These are phyloP conservation scores for Machimus atricapillus DNA, from an alignment of 2,888 invertebrate species.

Conservation along the genomic window DNA sequence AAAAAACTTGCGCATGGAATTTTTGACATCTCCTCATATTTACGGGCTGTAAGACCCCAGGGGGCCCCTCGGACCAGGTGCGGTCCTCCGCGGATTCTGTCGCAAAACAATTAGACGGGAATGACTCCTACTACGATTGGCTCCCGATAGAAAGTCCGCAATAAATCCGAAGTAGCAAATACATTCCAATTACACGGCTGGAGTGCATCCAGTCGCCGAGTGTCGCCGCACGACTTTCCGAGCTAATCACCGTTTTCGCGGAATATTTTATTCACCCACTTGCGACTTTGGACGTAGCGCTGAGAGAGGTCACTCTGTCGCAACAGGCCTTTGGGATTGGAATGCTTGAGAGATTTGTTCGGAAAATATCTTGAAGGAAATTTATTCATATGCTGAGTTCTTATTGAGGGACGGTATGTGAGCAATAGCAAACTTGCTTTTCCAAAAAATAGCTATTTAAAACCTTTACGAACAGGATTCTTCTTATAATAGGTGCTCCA, in stretches of 20 bases:
- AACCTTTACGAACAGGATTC: too few relatives aligned
- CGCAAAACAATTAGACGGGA: conserved; percentile 6
- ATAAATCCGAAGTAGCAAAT: not conserved
- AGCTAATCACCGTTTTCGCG: conserved; percentile 11
- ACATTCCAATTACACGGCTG: not conserved
- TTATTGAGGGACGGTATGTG: too few relatives aligned
- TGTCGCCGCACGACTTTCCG: conserved; percentile 23
- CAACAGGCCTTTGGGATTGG: not conserved
- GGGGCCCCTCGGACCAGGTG: not conserved
- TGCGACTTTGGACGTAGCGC: not conserved
- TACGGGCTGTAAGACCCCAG: conserved; percentile 12
- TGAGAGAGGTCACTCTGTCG: not conserved
- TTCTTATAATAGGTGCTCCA: too few relatives aligned
- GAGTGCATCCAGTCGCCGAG: not conserved
- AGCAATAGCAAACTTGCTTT: too few relatives aligned
- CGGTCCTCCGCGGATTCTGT: not conserved
- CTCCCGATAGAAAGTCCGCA: not conserved
- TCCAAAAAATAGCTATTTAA: too few relatives aligned
- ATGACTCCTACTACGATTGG: not conserved
- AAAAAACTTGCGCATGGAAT: conserved; percentile 5
- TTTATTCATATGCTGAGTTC: not conserved
- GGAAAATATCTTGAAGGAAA: not conserved
- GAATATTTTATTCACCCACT: not conserved
- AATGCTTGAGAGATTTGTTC: not conserved
- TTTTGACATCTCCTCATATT: conserved; percentile 42